These are phyloP conservation scores for Coptodon bakossiorum DNA, from an alignment of 2,113 vertebrate species.

Conservation along the genomic window DNA sequence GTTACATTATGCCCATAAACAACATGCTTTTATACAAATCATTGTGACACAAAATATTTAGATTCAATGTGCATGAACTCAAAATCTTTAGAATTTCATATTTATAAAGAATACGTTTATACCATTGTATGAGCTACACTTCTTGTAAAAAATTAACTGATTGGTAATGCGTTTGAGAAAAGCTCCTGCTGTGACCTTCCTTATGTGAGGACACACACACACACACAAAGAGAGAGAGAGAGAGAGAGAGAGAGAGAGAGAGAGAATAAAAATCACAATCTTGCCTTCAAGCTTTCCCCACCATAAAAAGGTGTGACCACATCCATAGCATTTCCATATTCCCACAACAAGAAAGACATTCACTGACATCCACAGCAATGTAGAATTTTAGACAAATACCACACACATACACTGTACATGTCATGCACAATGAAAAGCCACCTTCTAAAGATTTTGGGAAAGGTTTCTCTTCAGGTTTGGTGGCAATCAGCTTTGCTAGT, in stretches of 20 bases:
- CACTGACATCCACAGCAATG: slow-evolving; percentile 70
- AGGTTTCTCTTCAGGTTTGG: slow-evolving; percentile 37
- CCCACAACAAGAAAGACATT: slow-evolving; percentile 68
- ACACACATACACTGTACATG: slow-evolving; percentile 75
- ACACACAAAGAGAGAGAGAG: background rate
- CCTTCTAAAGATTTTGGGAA: slow-evolving; percentile 51
- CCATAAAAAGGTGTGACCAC: slow-evolving; percentile 29
- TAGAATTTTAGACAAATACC: slow-evolving; percentile 67
- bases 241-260: background rate
- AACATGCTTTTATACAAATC: no score
- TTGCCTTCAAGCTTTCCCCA: slow-evolving; percentile 32
- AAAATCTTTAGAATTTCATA: no score
- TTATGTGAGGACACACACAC: no score
- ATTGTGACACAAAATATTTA: no score
- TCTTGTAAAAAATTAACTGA: no score
- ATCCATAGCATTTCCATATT: slow-evolving; percentile 44
- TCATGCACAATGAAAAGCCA: slow-evolving; percentile 73
- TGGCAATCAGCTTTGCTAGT: slow-evolving; percentile 22
- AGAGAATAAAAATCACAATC: slow-evolving; percentile 39
- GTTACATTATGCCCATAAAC: no score
- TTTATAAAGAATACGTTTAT: no score
- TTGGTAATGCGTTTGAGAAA: no score
- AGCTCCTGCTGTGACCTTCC: no score
- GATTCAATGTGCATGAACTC: no score
- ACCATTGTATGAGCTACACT: no score